phyloP scores from a whole-genome alignment of 2,797 vertebrate species.

The Dallia pectoralis region DNA sequence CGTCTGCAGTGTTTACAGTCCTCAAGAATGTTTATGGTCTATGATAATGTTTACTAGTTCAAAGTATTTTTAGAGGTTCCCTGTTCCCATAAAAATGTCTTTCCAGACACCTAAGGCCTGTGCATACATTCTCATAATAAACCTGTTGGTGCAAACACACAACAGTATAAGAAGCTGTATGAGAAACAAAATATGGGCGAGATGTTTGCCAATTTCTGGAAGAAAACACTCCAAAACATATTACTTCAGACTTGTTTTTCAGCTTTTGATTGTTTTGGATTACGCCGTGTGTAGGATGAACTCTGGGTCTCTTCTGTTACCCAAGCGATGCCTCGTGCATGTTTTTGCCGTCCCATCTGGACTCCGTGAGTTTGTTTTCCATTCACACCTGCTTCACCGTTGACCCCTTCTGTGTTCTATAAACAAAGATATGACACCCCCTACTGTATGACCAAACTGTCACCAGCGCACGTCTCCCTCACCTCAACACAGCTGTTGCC shows the following conservation, averaged over 20 bases:
- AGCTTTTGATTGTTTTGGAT: not conserved
- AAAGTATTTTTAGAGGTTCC: constrained; percentile 8
- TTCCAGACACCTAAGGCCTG: not conserved
- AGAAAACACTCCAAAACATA: not conserved
- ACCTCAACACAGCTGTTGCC: constrained; percentile 2
- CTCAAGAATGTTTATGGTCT: not conserved
- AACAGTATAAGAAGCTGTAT: too few relatives aligned
- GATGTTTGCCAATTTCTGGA: not conserved
- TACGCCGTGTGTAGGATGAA: constrained; percentile 10
- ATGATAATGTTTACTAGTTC: constrained; percentile 10
- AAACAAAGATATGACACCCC: constrained; percentile 19
- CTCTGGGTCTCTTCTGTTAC: not conserved
- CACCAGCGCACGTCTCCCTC: not conserved
- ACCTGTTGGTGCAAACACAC: not conserved
- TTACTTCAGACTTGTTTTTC: constrained; percentile 4
- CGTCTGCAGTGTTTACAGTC: not conserved
- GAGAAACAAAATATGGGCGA: too few relatives aligned
- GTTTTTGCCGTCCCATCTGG: not conserved
- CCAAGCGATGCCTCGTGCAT: not conserved
- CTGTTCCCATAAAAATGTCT: not conserved
- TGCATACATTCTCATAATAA: not conserved
- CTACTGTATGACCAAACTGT: constrained; percentile 11
- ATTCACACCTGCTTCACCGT: constrained; percentile 14
- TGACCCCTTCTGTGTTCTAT: constrained; percentile 21
- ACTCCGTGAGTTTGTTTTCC: constrained; percentile 9